A percentile compares a stretch with the other conserved stretches of the same genome.
These are phyloP conservation scores for Sympetrum striolatum DNA, from an alignment of 2,888 invertebrate genomes.

Conservation along the genomic window DNA sequence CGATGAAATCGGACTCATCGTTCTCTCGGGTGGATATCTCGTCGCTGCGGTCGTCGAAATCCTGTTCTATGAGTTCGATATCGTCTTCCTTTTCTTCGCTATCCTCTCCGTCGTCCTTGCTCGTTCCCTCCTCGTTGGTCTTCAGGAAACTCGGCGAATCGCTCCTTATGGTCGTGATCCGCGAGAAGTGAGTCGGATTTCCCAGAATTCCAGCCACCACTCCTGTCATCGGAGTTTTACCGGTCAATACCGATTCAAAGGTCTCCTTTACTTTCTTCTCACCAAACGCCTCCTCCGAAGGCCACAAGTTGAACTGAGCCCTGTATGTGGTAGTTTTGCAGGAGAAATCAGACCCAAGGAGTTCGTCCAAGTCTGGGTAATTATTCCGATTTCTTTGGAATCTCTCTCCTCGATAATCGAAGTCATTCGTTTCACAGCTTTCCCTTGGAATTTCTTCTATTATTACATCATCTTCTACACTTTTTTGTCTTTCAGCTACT, in stretches of 20 bases:
- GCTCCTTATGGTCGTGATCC: not conserved
- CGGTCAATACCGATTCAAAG: constrained; percentile 56
- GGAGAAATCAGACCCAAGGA: constrained; percentile 36
- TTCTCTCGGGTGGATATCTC: not conserved
- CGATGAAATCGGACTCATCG: not conserved
- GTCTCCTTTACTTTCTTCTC: not conserved
- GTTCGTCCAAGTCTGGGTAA: constrained; percentile 46
- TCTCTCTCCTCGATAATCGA: not conserved
- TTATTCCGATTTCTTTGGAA: not conserved
- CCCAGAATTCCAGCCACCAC: constrained; percentile 51
- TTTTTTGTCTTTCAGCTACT: not conserved
- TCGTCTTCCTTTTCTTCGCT: not conserved
- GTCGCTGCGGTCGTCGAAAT: constrained; percentile 21
- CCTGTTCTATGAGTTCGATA: not conserved
- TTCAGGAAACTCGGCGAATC: not conserved
- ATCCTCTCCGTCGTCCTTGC: not conserved
- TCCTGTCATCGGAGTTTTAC: constrained; percentile 8
- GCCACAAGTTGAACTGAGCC: constrained; percentile 46
- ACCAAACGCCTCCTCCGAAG: constrained; percentile 46
- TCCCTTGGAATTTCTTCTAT: not conserved
- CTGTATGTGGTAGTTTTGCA: constrained; percentile 38
- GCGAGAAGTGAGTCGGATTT: not conserved
- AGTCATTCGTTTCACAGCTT: not conserved
- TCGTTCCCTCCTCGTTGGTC: not conserved
- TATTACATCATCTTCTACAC: not conserved